Conservation (phyloP, 2,888 invertebrate species). For the Microplitis manilae region DNA sequence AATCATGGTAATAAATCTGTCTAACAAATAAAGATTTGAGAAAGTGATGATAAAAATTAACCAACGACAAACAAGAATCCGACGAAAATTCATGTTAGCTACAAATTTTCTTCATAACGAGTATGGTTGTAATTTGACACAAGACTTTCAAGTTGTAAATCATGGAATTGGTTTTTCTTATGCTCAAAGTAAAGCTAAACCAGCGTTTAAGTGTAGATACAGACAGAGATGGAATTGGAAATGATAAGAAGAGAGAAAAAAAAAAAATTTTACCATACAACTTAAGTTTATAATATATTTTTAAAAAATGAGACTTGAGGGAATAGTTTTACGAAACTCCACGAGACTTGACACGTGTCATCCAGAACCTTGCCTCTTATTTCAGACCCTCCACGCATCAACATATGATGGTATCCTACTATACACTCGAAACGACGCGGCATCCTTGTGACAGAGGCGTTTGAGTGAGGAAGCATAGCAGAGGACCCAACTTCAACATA, state of each 20-base stretch:
- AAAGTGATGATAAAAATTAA: not conserved
- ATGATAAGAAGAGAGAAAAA: not conserved
- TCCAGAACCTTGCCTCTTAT: constrained; percentile 21
- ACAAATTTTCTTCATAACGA: constrained; percentile 13
- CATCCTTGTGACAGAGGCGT: constrained; percentile 11
- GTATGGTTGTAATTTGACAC: constrained; percentile 14
- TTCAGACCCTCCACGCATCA: constrained; percentile 26
- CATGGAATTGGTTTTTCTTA: constrained; percentile 17
- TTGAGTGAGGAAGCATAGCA: not conserved
- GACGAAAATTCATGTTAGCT: not conserved
- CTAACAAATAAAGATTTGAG: not conserved
- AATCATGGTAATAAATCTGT: not conserved
- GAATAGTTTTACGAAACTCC: not conserved
- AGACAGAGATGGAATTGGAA: not conserved
- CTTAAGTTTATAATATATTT: not conserved
- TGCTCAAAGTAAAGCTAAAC: not conserved
- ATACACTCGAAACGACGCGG: not conserved
- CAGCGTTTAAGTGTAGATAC: not conserved
- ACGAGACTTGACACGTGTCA: constrained; percentile 33
- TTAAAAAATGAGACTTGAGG: not conserved
- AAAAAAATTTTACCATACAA: not conserved
- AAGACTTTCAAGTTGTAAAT: constrained; percentile 17
- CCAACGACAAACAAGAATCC: constrained; percentile 2
- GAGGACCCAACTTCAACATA: not conserved
- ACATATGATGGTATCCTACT: constrained; percentile 11